Evolutionary conservation across 1,140 invertebrate species (phyloP), one percentile per base, ranked within the genome.

Genomic region (Apis florea): DNA sequence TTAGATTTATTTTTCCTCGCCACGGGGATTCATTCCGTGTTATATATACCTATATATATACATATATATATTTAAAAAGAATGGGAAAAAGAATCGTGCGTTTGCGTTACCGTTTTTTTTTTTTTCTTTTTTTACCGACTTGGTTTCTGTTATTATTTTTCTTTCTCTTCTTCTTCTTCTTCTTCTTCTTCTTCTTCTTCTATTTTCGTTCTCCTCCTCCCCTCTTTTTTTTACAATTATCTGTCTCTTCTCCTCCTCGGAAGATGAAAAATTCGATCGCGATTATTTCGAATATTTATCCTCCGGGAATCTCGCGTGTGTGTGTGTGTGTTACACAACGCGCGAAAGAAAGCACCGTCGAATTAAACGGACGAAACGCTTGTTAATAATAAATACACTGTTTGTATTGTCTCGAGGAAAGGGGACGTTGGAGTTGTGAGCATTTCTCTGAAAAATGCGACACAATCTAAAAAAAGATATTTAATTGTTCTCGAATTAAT

Each of bases 1-100:
- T 81, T 87, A 86, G 89, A 91, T 92, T 93, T 92, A 92, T 92
- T 90, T 92, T 88, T 83, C 77, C 80, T 86, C 83, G 81, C 79
- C 83, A 85, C 80, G 82, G 68, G 76, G 58, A 88, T 85, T 87
- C 74, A 58, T 81, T 68, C 81, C 84, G 61, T 47, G 71, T 83
- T 63, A 59, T 70, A 40, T 3, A 40, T 40, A 40, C n/a, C n/a
- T 40, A 40, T 40, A 40, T 40, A 40, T 40, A 40, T 31, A 31
- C n/a, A n/a, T n/a, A n/a, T n/a, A n/a, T n/a, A n/a, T n/a, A n/a
- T n/a, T 31, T 40, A 40, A 5, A 6, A 40, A 6, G 0, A 40
- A 40, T 6, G 6, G 4, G 3, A 4, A 31, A 2, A 31, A 4
- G 31, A 40, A 40, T 40, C 31, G 31, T 40, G 4, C 31, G n/a